A percentile compares a stretch with the other conserved stretches of the same genome.
These are phyloP conservation scores for Delphinus delphis DNA, from an alignment of 2,113 vertebrate genomes.

Conservation along the genomic window DNA sequence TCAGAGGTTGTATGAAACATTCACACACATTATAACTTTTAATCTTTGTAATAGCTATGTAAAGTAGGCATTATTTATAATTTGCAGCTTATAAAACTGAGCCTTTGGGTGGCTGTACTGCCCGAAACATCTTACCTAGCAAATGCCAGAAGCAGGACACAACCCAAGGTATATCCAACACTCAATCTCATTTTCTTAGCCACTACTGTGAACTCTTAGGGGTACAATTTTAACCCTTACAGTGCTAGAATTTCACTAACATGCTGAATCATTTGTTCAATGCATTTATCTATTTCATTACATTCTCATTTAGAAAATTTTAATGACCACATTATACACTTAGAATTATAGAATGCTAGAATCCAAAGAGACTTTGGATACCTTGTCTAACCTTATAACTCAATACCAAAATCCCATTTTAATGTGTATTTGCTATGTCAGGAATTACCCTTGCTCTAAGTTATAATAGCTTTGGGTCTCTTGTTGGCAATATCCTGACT, in stretches of 20 bases:
- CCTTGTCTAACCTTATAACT: not conserved
- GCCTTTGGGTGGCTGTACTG: not conserved
- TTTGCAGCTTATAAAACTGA: not conserved
- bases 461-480: not conserved
- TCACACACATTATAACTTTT: not conserved
- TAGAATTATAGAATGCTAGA: not conserved
- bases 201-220: not conserved
- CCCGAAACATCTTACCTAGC: not conserved
- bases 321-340: not conserved
- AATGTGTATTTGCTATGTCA: not conserved
- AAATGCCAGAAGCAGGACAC: not conserved
- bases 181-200: not conserved
- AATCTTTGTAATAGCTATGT: not conserved
- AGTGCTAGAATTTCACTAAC: constrained; percentile 22
- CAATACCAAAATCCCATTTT: not conserved
- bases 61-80: not conserved
- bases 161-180: not conserved
- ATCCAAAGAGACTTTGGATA: not conserved
- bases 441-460: not conserved
- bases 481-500: not conserved
- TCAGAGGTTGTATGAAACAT: not conserved
- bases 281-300: constrained; percentile 4
- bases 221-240: constrained; percentile 26
- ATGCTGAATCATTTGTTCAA: not conserved
- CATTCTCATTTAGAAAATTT: not conserved